Base-by-base conservation (phyloP, 2,797 vertebrate genomes). In the Myripristis jacobus region DNA sequence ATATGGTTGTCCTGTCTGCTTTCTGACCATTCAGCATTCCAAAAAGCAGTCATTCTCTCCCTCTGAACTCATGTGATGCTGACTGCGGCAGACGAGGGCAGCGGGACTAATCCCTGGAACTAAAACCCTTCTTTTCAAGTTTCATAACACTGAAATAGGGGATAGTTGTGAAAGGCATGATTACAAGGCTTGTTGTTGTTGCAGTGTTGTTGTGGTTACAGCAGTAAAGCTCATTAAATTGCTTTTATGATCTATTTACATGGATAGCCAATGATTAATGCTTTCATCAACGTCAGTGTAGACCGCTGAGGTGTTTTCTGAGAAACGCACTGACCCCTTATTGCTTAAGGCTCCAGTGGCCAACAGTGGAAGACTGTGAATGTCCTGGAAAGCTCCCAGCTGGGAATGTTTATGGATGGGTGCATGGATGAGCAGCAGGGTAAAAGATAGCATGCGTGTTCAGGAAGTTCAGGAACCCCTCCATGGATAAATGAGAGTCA, bases 1-100 rank as follows among this genome's bases (percentile, higher is more conserved):
- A 87, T 85, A 89, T 65, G 53, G 79, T 58, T 83, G 88, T 85
- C 82, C 88, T 70, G 66, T 81, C 75, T 62, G 79, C 64, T 77
- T 66, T 76, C 56, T 77, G 79, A 83, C 79, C 4, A 12, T 63
- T 63, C 52, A 12, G 65, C 81, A 77, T 87, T 87, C 75, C 58
- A 73, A 29, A n/a, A 50, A 44, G 47, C 25, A 11, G 25, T 7
- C 19, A 3, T 7, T 46, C 36, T 59, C 57, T 43, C 18, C 22
- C 11, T 57, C 54, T 29, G n/a, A 18, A 31, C 12, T 24, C 87
- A 77, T 86, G 84, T 87, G 84, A 89, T 44, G 67, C 83, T 83
- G 86, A 82, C 73, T 70, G 77, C 72, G 79, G 83, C 65, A 72
- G 73, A 71, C 62, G 22, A 80, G 67, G n/a, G 54, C 58, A 34